Evolutionary conservation across 2,888 invertebrate species (phyloP).

Genomic region (Drosophila lutescens): DNA sequence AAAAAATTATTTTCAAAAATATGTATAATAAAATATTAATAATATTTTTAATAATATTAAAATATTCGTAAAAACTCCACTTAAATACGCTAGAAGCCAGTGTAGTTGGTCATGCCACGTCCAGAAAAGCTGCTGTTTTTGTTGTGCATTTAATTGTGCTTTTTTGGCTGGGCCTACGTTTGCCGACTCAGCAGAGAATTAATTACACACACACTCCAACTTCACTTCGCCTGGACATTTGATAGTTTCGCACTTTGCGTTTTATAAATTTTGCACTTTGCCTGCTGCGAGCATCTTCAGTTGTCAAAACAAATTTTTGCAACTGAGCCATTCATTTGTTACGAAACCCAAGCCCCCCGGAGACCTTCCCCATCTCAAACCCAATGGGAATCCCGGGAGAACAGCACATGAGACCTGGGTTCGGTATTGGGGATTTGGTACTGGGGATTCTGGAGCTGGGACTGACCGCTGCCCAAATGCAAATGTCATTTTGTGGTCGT

Average conservation of each 20-base stretch:
- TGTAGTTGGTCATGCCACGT: slow-evolving; percentile 14
- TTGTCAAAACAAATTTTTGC: slow-evolving; percentile 80
- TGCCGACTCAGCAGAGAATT: slow-evolving; percentile 74
- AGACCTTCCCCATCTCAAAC: neutral
- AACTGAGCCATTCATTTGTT: slow-evolving; percentile 80
- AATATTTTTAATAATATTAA: too few relatives aligned
- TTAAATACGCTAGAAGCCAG: neutral
- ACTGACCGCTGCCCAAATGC: slow-evolving; percentile 56
- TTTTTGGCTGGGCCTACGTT: slow-evolving; percentile 60
- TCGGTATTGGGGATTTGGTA: neutral
- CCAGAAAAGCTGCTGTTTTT: slow-evolving; percentile 26
- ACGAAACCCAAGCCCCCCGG: slow-evolving; percentile 46
- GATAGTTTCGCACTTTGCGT: slow-evolving; percentile 64
- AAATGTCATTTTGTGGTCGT: slow-evolving; percentile 83
- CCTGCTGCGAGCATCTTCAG: slow-evolving; percentile 53
- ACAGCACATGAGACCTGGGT: slow-evolving; percentile 27
- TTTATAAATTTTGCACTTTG: slow-evolving; percentile 64
- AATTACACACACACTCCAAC: slow-evolving; percentile 62
- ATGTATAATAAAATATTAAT: too few relatives aligned
- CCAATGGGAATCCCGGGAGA: slow-evolving; percentile 22
- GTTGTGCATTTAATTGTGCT: slow-evolving; percentile 62
- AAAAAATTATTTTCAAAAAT: too few relatives aligned
- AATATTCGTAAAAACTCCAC: neutral
- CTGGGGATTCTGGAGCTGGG: slow-evolving; percentile 3
- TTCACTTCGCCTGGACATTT: slow-evolving; percentile 23